Evolutionary conservation across 2,797 vertebrate species (phyloP), one percentile per base, ranked within the genome.

Genomic region (Sylvilagus floridanus): DNA sequence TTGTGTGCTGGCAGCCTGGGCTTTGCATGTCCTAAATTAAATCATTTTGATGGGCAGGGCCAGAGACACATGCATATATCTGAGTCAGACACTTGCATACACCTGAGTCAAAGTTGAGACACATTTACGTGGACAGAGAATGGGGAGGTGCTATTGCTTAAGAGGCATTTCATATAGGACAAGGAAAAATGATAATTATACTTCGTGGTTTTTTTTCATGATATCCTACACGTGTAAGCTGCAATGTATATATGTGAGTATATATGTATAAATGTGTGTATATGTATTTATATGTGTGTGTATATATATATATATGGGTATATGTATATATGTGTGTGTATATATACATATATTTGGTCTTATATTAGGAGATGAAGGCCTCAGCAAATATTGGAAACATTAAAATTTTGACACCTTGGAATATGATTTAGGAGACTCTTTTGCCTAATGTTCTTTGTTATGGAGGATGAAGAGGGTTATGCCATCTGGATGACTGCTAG

Each of bases 11-110:
- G 63, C 47, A 30, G 37, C 21, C 17, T 84, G 42, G 16, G 26
- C 28, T 13, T 12, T 73, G 28, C n/a, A 26, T 68, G n/a, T 32
- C 24, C n/a, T 93, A 92, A 95, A 63, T 88, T 62, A 88, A 96
- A 76, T 60, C 35, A 26, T 26, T 73, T 63, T 91, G 30, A 84
- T 30, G 35, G 66, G 8, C 4, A 83, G 24, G 26, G 28, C 1
- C 35, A 73, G 63, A 63, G n/a, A 9, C 62, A 50, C 1, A 50
- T 10, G 19, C 5, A 66, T 57, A 21, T 16, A 57, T 57, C 54
- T 57, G 19, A 57, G 54, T 21, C 54, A 16, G 54, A 57, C 54
- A 57, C 1, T 7, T 47, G 42, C 42, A 47, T 47, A 73, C 42
- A 47, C 50, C 2, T 62, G 68, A 86, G 21, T 14, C 26, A 12